Base-by-base conservation (phyloP, 2,888 invertebrate species). In the Operophtera brumata region DNA sequence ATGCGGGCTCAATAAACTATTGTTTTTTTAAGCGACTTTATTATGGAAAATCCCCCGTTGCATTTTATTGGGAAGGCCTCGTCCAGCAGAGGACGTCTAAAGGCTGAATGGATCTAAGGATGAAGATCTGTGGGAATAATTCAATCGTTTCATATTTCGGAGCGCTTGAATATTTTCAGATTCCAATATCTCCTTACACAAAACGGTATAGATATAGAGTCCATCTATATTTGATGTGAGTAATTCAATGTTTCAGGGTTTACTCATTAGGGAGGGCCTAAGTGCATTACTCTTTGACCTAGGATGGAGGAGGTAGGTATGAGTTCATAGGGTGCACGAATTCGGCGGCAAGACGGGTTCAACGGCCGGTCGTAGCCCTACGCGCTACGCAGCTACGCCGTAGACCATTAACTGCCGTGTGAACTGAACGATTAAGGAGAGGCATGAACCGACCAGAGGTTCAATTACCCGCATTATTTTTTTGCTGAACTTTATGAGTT, bases 301-400 rank as follows among this genome's bases (percentile, higher is more conserved):
- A 72, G 66, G 72, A 74, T 74, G 71, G 74, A 70, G 71, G 70
- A 74, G 73, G 77, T 71, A 60, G 73, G 77, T 71, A 60, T 68
- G 70, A 71, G 82, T 81, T 78, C 80, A 80, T 75, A 82, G 79
- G 75, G 78, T 76, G 77, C 78, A 72, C 67, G 78, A 83, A 80
- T 87, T 86, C 71, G 86, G 84, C 77, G 79, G 72, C 78, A 52
- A 57, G 59, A 48, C 39, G 46, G 72, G 88, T 80, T 86, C 84
- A 81, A 77, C 67, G 86, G 64, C 86, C 86, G 84, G 80, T 67
- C 85, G 82, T 84, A 87, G 85, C 82, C 82, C 82, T 78, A 86
- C 78, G 82, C 73, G 81, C 82, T 84, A 85, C 84, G 84, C 81
- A 85, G 81, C 86, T 87, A 87, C 88, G 86, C 54, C 84, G 84